These are phyloP conservation scores for Diplosoma virens DNA, from an alignment of 23 tunicate species.

Conservation along the genomic window DNA sequence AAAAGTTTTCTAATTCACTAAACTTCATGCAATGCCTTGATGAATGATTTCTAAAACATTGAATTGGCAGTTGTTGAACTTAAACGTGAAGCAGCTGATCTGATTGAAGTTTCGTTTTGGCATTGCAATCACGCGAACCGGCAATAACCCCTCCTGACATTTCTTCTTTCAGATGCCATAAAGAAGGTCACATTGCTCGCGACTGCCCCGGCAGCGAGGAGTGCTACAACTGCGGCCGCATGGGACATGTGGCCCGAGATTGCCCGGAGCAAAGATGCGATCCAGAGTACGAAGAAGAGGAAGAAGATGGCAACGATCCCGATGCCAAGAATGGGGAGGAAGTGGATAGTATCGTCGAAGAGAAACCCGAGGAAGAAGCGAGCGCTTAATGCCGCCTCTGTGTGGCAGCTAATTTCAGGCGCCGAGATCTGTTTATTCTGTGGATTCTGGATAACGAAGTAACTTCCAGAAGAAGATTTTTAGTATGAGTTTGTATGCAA, in stretches of 20 bases:
- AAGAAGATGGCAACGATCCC: constrained; percentile 1
- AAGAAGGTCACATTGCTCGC: constrained; percentile 84
- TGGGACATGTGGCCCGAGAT: constrained; percentile 58
- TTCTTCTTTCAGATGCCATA: constrained; percentile 47
- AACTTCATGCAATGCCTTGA: too few relatives aligned
- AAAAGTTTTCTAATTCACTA: too few relatives aligned
- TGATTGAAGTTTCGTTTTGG: too few relatives aligned
- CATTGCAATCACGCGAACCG: too few relatives aligned
- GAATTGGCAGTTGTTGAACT: too few relatives aligned
- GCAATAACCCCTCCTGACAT: background rate
- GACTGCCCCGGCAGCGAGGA: constrained; percentile 70
- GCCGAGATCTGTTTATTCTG: too few relatives aligned
- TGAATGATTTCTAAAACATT: too few relatives aligned
- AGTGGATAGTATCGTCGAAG: background rate
- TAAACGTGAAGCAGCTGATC: too few relatives aligned
- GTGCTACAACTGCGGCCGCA: constrained; percentile 38
- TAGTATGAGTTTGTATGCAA: too few relatives aligned
- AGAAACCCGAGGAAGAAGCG: background rate
- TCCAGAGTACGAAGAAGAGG: constrained; percentile 36
- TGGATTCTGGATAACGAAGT: too few relatives aligned
- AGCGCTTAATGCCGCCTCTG: background rate
- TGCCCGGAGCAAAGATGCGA: constrained; percentile 27
- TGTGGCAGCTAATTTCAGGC: too few relatives aligned
- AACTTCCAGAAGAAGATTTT: too few relatives aligned
- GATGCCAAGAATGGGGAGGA: background rate